These are phyloP conservation scores for Lytechinus variegatus DNA, from an alignment of 35 echinoderm and acorn worm genomes.

Conservation along the genomic window DNA sequence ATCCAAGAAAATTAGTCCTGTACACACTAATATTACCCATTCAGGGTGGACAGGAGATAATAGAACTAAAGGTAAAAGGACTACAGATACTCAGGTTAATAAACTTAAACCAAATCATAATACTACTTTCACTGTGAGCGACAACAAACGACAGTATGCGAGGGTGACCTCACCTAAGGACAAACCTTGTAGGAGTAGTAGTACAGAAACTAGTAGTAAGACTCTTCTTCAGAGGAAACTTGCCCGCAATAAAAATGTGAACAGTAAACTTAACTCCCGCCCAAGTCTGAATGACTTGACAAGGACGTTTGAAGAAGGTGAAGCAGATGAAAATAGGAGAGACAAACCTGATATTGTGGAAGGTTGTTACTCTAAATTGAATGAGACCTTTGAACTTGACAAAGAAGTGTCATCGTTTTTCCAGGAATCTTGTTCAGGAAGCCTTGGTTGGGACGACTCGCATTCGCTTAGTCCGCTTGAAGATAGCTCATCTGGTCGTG, in stretches of 20 bases:
- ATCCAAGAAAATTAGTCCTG: slow-evolving; percentile 81
- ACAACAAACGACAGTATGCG: slow-evolving; percentile 38
- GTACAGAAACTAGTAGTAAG: slow-evolving; percentile 26
- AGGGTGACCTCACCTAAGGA: slow-evolving; percentile 37
- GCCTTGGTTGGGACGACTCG: slow-evolving; percentile 48
- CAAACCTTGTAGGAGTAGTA: slow-evolving; percentile 37
- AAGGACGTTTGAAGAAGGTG: slow-evolving; percentile 54
- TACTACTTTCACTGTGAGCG: slow-evolving; percentile 58
- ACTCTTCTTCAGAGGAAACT: slow-evolving; percentile 52
- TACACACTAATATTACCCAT: slow-evolving; percentile 67
- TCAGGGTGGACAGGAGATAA: slow-evolving; percentile 85
- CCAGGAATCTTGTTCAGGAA: slow-evolving; percentile 44
- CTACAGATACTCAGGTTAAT: slow-evolving; percentile 14
- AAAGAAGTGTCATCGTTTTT: slow-evolving; percentile 51
- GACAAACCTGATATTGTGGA: slow-evolving; percentile 46
- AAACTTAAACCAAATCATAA: slow-evolving; percentile 46
- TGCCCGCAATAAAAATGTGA: slow-evolving; percentile 55
- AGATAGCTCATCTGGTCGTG: slow-evolving; percentile 65
- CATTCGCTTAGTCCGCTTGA: slow-evolving; percentile 58
- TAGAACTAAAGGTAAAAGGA: slow-evolving; percentile 42
- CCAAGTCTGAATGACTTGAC: slow-evolving; percentile 79
- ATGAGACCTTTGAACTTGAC: slow-evolving; percentile 64
- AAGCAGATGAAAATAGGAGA: slow-evolving; percentile 15
- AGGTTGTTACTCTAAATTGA: slow-evolving; percentile 54
- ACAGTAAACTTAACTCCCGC: slow-evolving; percentile 51